phyloP scores from a whole-genome alignment of 37 sponge, comb jelly and placozoan genomes.

The Hormiphora californensis region DNA sequence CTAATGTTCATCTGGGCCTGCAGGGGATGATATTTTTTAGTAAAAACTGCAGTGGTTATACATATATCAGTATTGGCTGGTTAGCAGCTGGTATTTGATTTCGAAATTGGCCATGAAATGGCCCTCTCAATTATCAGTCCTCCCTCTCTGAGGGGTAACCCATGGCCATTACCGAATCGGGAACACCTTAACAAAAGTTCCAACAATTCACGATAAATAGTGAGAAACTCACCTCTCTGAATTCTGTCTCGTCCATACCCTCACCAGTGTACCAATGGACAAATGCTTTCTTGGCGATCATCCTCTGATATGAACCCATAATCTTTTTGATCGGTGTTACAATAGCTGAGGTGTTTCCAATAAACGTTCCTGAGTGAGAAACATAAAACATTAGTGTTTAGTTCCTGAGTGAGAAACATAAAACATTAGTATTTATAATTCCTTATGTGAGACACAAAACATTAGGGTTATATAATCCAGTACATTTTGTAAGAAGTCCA shows the following conservation, averaged over 20 bases:
- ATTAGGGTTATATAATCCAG: background rate
- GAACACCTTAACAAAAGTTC: too few relatives aligned
- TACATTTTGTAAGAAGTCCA: background rate
- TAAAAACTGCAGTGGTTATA: background rate
- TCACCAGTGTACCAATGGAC: background rate
- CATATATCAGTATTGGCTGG: background rate
- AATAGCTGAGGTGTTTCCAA: background rate
- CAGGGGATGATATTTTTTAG: background rate
- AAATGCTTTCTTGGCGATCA: background rate
- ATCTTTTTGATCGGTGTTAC: background rate
- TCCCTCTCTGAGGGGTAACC: too few relatives aligned
- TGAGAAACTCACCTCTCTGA: background rate
- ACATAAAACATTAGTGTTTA: background rate
- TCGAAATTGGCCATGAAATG: too few relatives aligned
- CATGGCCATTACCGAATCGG: too few relatives aligned
- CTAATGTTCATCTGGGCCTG: background rate
- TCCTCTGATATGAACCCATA: background rate
- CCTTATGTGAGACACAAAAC: background rate
- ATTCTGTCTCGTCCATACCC: background rate
- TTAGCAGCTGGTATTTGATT: too few relatives aligned
- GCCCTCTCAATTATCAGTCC: too few relatives aligned
- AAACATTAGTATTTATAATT: background rate
- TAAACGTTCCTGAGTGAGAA: slow-evolving; percentile 4
- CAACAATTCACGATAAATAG: too few relatives aligned
- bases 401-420: too few relatives aligned